These are phyloP conservation scores for Gorilla gorilla DNA, from an alignment of 2,113 vertebrate genomes.

Conservation along the genomic window DNA sequence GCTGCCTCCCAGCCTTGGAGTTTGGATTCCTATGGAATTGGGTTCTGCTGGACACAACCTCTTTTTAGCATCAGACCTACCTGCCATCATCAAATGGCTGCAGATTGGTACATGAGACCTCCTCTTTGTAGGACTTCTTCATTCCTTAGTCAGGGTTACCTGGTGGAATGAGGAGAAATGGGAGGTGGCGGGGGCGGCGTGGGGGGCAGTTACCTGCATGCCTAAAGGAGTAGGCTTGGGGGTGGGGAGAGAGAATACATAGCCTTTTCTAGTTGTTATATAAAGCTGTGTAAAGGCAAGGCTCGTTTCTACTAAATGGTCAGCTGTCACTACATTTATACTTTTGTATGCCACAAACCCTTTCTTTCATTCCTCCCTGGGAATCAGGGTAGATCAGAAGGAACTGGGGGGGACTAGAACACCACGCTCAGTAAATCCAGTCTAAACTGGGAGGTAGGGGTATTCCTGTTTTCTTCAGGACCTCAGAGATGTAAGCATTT, in stretches of 20 bases:
- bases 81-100: conserved; percentile 66
- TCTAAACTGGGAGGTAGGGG: background rate
- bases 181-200: background rate
- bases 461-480: conserved; percentile 42
- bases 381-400: conserved; percentile 55
- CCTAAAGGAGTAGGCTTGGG: conserved; percentile 65
- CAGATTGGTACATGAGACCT: conserved; percentile 67
- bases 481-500: conserved; percentile 45
- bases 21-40: conserved; percentile 97
- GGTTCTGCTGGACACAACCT: conserved; percentile 84
- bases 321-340: conserved; percentile 74
- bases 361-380: conserved; percentile 59
- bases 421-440: conserved; percentile 14
- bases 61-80: conserved; percentile 72
- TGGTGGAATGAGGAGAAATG: conserved; percentile 58
- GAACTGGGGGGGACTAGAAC: conserved; percentile 16
- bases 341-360: conserved; percentile 70
- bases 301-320: conserved; percentile 66
- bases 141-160: conserved; percentile 69
- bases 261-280: conserved; percentile 62
- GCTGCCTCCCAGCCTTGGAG: conserved; percentile 83
- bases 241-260: conserved; percentile 35
- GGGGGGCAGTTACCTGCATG: conserved; percentile 68
- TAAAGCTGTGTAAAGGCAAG: conserved; percentile 66
- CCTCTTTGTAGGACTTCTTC: conserved; percentile 61